Conservation (phyloP, 2,113 vertebrate species). For the Ellobius talpinus region DNA sequence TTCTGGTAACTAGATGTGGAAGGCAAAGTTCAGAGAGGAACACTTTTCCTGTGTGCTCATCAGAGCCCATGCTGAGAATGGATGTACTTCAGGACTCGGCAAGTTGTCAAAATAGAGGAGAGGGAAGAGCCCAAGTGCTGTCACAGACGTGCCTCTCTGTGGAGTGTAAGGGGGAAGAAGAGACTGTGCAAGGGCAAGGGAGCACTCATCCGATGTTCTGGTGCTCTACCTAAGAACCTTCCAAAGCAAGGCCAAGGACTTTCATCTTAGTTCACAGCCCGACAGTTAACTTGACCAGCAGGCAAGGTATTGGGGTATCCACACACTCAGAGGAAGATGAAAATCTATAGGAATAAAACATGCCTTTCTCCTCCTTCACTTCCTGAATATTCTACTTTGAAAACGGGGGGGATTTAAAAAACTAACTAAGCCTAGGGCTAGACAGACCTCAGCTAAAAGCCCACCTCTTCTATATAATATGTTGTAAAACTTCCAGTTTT, state of each 20-base stretch:
- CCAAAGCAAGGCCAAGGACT: neutral
- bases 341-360: neutral
- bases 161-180: neutral
- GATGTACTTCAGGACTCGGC: neutral
- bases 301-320: neutral
- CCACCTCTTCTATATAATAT: neutral
- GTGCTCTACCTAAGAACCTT: neutral
- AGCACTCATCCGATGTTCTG: neutral
- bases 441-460: neutral
- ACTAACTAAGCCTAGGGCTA: neutral
- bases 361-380: neutral
- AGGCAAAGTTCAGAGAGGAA: constrained; percentile 23
- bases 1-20: neutral
- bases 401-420: neutral
- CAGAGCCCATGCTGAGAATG: neutral
- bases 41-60: neutral
- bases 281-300: neutral
- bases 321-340: neutral
- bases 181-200: neutral
- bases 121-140: neutral
- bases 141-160: neutral
- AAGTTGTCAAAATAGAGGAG: neutral
- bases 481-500: neutral
- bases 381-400: neutral
- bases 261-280: neutral